Percentiles rank a stretch among this genome's conserved stretches.
Evolutionary conservation across 2,113 vertebrate species (phyloP).

Genomic region (Vulpes ferrilata): DNA sequence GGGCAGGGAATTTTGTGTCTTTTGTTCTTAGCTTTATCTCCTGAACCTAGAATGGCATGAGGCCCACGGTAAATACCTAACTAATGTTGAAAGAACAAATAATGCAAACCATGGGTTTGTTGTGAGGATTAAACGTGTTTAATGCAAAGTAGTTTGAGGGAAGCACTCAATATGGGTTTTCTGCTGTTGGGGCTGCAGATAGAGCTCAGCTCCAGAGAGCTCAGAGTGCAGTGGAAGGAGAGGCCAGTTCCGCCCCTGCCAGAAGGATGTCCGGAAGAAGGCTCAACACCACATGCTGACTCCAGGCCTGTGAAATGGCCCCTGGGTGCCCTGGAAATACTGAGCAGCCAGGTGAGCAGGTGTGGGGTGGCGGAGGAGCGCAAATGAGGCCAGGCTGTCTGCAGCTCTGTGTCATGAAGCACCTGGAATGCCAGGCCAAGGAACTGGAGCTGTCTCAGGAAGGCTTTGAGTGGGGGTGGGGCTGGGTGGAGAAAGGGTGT

Average conservation of each 20-base stretch:
- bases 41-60: not conserved
- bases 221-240: fast-evolving
- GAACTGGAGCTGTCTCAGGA: not conserved
- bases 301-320: not conserved
- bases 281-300: not conserved
- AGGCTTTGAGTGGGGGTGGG: not conserved
- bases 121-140: not conserved
- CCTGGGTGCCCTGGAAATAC: fast-evolving
- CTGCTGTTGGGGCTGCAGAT: fast-evolving
- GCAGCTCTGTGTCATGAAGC: not conserved
- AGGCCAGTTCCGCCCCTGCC: not conserved
- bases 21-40: not conserved
- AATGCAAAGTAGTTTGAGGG: not conserved
- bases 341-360: not conserved
- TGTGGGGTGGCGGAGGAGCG: fast-evolving
- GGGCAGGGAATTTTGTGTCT: not conserved
- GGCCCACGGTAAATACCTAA: not conserved
- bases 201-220: not conserved
- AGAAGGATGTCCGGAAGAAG: not conserved
- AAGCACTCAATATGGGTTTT: not conserved
- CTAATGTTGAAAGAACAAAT: not conserved
- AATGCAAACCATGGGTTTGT: not conserved
- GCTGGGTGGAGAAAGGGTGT: no score
- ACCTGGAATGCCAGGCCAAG: not conserved
- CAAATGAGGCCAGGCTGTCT: not conserved